Base-by-base conservation (phyloP, 92 coral and sea anemone genomes). In the Phenganax subtilis region DNA sequence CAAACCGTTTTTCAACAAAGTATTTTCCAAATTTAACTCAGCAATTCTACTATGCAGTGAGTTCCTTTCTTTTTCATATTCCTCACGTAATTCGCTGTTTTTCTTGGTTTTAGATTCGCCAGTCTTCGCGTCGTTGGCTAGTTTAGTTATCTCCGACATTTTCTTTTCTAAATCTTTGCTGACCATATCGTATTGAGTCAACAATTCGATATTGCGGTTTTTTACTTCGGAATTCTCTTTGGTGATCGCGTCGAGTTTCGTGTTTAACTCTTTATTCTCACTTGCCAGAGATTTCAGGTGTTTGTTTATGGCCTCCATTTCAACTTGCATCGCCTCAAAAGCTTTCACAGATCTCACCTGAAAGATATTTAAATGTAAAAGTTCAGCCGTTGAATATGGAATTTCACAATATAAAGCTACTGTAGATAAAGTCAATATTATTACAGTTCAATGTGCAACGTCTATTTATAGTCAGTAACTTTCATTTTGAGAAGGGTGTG, bases 251-350 rank as follows among this genome's bases (percentile, higher is more conserved):
- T 79, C 74, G 44, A 79, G 72, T 20, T n/a, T 79, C 67, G 74
- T 4, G 8, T 51, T 8, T 12, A 87, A 74, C 20, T 91, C 92
- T 29, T 86, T 72, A 53, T 91, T 89, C 47, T 88, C 91, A 37
- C 54, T 84, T 55, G 86, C 56, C 53, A 86, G 81, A 25, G 75
- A 27, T 81, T 87, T 90, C 60, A 87, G 83, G 53, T 91, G 91
- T 65, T 81, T 88, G 75, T 91, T 92, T 55, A 91, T 68, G 52
- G 75, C 85, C 67, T 87, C 91, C 82, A 89, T 91, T 58, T 91
- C 97, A 1, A 85, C 83, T 57, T 85, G 88, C 62, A 91, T 77
- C 12, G 91, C 91, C 52, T 91, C 97, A 73, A 88, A 86, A 87
- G 83, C 83, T 53, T 65, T 64, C 51, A 64, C 62, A 0, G 83